Evolutionary conservation across 2,797 vertebrate species (phyloP).

Genomic region (Alca torda): DNA sequence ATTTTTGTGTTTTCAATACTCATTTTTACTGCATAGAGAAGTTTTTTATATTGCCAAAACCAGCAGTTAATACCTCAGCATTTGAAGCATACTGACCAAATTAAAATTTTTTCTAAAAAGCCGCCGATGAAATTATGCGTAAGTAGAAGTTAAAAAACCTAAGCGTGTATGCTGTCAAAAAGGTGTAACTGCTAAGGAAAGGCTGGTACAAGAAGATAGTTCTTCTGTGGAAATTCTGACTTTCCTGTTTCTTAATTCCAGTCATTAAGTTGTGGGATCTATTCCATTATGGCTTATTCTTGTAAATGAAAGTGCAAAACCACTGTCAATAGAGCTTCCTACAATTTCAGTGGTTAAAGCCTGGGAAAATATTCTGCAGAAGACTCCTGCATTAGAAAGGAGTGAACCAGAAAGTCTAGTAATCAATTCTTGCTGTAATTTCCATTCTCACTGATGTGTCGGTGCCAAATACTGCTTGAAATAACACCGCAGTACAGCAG

Average conservation of each 20-base stretch:
- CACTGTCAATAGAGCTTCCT: not conserved
- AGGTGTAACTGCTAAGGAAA: not conserved
- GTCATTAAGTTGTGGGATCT: not conserved
- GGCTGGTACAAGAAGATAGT: not conserved
- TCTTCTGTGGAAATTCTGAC: not conserved
- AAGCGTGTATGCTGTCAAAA: not conserved
- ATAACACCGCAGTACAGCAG: not conserved
- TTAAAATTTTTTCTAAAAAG: not conserved
- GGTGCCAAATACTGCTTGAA: slow-evolving; percentile 2
- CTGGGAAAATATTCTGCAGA: not conserved
- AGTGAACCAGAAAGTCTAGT: not conserved
- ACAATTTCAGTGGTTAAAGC: not conserved
- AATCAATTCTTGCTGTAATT: slow-evolving; percentile 28
- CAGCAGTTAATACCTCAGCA: not conserved
- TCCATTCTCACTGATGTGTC: not conserved
- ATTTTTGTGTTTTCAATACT: not conserved
- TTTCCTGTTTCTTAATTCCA: not conserved
- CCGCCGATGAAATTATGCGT: not conserved
- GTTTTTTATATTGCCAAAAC: not conserved
- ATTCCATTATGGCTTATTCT: not conserved
- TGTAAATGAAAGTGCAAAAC: not conserved
- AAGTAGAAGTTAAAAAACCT: not conserved
- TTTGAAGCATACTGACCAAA: not conserved
- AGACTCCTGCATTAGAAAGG: not conserved
- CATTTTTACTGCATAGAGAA: not conserved